Percentiles rank a stretch among this genome's conserved stretches.
These are phyloP conservation scores for Drosophila dives DNA, from an alignment of 2,888 invertebrate genomes.

Conservation along the genomic window DNA sequence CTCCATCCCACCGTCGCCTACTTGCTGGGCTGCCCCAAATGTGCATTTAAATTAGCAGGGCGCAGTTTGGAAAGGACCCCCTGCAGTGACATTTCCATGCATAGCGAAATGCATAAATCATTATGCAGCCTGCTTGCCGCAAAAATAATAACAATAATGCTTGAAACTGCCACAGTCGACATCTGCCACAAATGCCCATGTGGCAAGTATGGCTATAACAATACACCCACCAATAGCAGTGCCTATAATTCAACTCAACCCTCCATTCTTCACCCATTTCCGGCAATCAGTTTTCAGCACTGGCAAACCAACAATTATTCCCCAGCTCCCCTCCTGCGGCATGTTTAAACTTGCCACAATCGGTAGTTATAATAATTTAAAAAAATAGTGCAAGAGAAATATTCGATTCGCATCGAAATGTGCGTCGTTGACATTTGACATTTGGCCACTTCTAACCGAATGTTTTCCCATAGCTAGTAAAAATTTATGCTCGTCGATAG, in stretches of 20 bases:
- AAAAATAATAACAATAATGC: conserved; percentile 78
- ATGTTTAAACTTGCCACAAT: conserved; percentile 27
- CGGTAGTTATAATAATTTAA: conserved; percentile 67
- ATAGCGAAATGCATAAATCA: conserved; percentile 76
- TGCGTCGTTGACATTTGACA: conserved; percentile 53
- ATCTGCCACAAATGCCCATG: conserved; percentile 73
- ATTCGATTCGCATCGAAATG: conserved; percentile 58
- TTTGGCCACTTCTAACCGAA: conserved; percentile 27
- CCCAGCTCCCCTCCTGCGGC: neutral
- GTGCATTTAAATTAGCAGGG: conserved; percentile 75
- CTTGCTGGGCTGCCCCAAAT: conserved; percentile 61
- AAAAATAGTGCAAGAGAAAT: conserved; percentile 43
- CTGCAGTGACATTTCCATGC: conserved; percentile 71
- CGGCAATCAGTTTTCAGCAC: conserved; percentile 75
- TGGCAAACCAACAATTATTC: conserved; percentile 27
- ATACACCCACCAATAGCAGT: neutral
- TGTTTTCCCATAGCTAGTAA: conserved; percentile 43
- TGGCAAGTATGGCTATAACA: conserved; percentile 36
- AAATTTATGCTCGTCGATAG: conserved; percentile 71
- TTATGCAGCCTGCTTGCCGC: conserved; percentile 63
- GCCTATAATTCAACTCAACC: neutral
- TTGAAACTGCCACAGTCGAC: conserved; percentile 67
- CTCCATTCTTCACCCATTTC: conserved; percentile 62
- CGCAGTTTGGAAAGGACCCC: conserved; percentile 18
- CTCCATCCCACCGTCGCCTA: neutral